phyloP scores from a whole-genome alignment of 2,113 vertebrate genomes.

The Lepus timidus region DNA sequence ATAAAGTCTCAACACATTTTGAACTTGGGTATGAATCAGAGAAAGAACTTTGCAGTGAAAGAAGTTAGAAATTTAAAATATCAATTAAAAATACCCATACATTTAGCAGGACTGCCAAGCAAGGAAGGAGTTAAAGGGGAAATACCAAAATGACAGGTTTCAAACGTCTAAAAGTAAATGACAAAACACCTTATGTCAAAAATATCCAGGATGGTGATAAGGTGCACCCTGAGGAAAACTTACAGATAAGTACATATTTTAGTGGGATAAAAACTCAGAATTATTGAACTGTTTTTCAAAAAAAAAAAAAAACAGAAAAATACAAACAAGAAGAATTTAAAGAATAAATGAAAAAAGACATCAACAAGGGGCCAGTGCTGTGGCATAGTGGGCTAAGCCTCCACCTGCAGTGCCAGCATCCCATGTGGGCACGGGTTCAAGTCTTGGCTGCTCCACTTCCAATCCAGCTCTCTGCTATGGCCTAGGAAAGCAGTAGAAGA shows the following conservation, averaged over 20 bases:
- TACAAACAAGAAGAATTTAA: background rate
- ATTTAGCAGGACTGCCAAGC: slow-evolving; percentile 25
- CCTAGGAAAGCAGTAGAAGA: too few species aligned
- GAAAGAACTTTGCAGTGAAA: background rate
- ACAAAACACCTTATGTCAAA: background rate
- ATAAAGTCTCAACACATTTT: slow-evolving; percentile 20
- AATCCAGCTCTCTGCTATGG: too few species aligned
- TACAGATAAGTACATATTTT: background rate
- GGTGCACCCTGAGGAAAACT: background rate
- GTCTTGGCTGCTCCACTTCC: too few species aligned
- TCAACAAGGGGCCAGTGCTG: background rate
- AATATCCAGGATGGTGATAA: background rate
- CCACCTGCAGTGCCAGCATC: too few species aligned
- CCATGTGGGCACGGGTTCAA: too few species aligned
- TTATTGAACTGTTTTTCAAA: background rate
- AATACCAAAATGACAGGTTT: slow-evolving; percentile 3
- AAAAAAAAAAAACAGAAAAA: background rate
- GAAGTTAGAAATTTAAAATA: slow-evolving; percentile 41
- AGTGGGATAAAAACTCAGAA: slow-evolving; percentile 22
- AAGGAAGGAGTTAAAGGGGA: background rate
- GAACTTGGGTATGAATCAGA: background rate
- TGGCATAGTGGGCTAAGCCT: too few species aligned
- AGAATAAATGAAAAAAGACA: background rate
- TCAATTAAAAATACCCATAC: background rate
- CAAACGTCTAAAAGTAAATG: slow-evolving; percentile 9